Conservation (phyloP, 2,797 vertebrate genomes). For the Lutjanus campechanus region DNA sequence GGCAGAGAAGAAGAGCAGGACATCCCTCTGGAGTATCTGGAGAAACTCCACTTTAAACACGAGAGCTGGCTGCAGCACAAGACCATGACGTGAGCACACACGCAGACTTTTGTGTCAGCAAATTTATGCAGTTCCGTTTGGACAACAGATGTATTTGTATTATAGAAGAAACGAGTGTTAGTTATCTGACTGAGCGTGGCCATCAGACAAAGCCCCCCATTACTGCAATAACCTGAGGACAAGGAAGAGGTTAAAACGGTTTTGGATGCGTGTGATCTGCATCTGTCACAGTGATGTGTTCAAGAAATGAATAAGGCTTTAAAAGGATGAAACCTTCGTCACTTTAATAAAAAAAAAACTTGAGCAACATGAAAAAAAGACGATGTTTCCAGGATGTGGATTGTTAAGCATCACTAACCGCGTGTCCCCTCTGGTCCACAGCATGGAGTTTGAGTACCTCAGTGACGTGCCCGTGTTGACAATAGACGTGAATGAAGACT, state of each 20-base stretch:
- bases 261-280: slow-evolving; percentile 30
- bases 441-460: slow-evolving; percentile 91
- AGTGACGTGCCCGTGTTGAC: slow-evolving; percentile 91
- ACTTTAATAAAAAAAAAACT: neutral
- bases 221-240: slow-evolving; percentile 2
- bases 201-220: neutral
- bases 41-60: slow-evolving; percentile 95
- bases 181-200: neutral
- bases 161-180: neutral
- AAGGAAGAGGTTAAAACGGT: neutral
- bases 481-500: slow-evolving; percentile 92
- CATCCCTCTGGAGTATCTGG: slow-evolving; percentile 93
- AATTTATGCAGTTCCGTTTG: neutral
- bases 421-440: slow-evolving; percentile 63
- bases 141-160: slow-evolving; percentile 7
- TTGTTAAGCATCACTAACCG: slow-evolving; percentile 6
- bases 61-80: slow-evolving; percentile 95
- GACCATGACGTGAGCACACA: slow-evolving; percentile 86
- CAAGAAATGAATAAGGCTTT: neutral
- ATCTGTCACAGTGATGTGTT: slow-evolving; percentile 4
- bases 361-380: neutral
- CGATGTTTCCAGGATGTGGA: neutral
- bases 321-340: neutral
- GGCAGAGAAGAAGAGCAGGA: slow-evolving; percentile 93
- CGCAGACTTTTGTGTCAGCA: neutral